Base-by-base conservation (phyloP, 2,888 invertebrate species). In the Volucella bombylans region DNA sequence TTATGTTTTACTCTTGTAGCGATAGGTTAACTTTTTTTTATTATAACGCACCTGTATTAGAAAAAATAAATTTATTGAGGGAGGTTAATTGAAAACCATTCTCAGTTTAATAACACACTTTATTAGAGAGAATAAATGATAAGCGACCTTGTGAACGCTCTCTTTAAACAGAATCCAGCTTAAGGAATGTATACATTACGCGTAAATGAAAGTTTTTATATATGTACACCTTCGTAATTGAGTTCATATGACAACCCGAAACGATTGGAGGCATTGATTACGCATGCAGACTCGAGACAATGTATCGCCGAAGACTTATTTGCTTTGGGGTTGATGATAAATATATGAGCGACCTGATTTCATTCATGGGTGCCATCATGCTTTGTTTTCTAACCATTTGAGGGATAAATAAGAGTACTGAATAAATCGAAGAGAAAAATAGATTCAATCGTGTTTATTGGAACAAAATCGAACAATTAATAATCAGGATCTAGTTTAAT, bases 141-240 rank as follows among this genome's bases (percentile, higher is more conserved):
- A 59, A 61, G 38, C 67, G 77, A 82, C 77, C 82, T 77, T 82
- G 77, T 65, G 47, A 47, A 39, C 18, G 31, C 38, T 39, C 77
- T 59, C 59, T 59, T 67, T 64, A 12, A 11, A 52, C 50, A 14
- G 15, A 47, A 47, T 0, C 11, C 41, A 10, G 10, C 41, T n/a
- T 23, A 23, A 54, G 39, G 23, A 45, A 45, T 14, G 18, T 57
- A 41, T 31, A 12, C 14, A 54, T 47, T 74, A 23, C 38, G 41
- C 31, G 11, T 54, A 23, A 49, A 79, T 38, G 15, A 10, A 49
- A 54, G 47, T 47, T 62, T 10, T 10, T n/a, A 71, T 43, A 31
- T 31, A 23, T 23, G 2, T 23, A 31, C 6, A 31, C 31, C 49
- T 38, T 57, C 55, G 62, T 69, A 67, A 68, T 68, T 47, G 39